These are phyloP conservation scores for Ciconia stormi DNA, from an alignment of 2,113 vertebrate genomes.

Conservation along the genomic window DNA sequence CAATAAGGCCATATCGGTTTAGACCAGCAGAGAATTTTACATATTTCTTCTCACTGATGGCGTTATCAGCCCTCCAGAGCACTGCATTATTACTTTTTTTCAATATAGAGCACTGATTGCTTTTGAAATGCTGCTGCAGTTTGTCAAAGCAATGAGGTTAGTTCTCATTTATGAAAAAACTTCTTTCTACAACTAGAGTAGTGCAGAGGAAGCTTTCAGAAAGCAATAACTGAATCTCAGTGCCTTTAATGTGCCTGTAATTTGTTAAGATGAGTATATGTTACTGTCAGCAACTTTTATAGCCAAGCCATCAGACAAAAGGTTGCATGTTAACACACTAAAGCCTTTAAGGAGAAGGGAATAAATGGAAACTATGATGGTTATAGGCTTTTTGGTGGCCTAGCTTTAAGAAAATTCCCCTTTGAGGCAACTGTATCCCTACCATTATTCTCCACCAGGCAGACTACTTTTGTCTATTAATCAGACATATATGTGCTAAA, in stretches of 20 bases:
- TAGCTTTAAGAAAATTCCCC: background rate
- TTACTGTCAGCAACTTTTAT: background rate
- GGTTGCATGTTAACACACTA: background rate
- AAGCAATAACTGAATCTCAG: background rate
- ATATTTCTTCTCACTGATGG: background rate
- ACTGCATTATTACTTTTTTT: background rate
- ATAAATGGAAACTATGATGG: background rate
- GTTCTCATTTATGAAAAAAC: background rate
- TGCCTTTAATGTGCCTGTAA: background rate
- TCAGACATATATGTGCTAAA: background rate
- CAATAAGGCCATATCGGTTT: background rate
- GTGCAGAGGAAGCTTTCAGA: background rate
- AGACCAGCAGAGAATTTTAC: background rate
- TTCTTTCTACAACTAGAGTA: background rate
- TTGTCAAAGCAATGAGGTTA: background rate
- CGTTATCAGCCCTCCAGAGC: background rate
- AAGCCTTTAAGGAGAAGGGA: background rate
- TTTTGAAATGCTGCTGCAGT: background rate
- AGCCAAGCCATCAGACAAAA: background rate
- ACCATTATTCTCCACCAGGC: background rate
- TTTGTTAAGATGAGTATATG: background rate
- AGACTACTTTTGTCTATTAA: background rate
- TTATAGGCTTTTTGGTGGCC: background rate
- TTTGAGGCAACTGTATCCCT: background rate
- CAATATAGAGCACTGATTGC: background rate